These are phyloP conservation scores for Lota lota DNA, from an alignment of 2,113 vertebrate species.

Conservation along the genomic window DNA sequence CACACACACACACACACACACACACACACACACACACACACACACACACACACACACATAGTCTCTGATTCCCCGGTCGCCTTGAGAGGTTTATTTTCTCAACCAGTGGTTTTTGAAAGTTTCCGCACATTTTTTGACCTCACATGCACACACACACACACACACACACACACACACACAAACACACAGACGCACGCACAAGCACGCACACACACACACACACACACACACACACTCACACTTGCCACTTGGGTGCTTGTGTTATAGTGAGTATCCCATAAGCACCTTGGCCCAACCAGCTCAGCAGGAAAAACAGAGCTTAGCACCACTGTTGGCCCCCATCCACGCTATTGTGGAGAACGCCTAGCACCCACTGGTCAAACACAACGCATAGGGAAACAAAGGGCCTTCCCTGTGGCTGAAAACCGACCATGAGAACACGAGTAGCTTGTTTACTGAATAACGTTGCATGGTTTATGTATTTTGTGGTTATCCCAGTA, in stretches of 20 bases:
- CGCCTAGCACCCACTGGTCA: no score
- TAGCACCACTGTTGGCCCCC: conserved; percentile 27
- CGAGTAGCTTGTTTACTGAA: no score
- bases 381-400: no score
- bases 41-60: neutral
- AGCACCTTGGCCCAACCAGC: conserved; percentile 52
- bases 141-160: neutral
- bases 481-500: no score
- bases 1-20: conserved; percentile 8
- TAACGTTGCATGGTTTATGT: no score
- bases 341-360: conserved; percentile 42
- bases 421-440: no score
- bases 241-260: conserved; percentile 36
- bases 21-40: conserved; percentile 13
- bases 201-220: neutral
- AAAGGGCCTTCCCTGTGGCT: no score
- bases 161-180: neutral
- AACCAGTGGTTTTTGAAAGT: no score
- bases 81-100: no score
- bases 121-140: no score
- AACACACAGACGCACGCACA: neutral
- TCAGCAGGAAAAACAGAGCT: conserved; percentile 43
- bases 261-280: conserved; percentile 36
- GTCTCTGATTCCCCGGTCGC: neutral
- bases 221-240: conserved; percentile 3